Percentiles rank a stretch among this genome's conserved stretches.
phyloP scores from a whole-genome alignment of 2,888 invertebrate species.

The Julus scandinavius region DNA sequence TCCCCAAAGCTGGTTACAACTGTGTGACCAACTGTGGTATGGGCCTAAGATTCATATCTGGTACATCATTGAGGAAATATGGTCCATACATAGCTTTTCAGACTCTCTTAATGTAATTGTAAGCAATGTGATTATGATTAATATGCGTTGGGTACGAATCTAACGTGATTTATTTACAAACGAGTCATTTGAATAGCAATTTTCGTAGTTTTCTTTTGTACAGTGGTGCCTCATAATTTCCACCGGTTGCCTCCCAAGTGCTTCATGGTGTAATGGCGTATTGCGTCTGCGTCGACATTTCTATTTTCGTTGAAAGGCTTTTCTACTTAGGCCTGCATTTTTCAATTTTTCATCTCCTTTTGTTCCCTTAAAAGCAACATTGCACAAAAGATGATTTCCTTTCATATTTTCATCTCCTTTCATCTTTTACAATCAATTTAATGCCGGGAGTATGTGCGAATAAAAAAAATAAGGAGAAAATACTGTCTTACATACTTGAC shows the following conservation, averaged over 20 bases:
- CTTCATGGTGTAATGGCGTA: background rate
- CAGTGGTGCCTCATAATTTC: background rate
- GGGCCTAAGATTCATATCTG: too few relatives aligned
- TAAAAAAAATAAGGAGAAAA: slow-evolving; percentile 19
- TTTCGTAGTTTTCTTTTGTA: background rate
- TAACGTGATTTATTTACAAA: too few relatives aligned
- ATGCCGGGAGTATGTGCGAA: slow-evolving; percentile 15
- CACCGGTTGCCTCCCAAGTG: background rate
- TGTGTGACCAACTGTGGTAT: too few relatives aligned
- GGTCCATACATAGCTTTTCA: too few relatives aligned
- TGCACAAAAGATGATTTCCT: slow-evolving; percentile 27
- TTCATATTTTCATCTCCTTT: slow-evolving; percentile 33
- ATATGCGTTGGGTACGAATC: too few relatives aligned
- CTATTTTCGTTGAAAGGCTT: background rate
- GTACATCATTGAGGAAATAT: too few relatives aligned
- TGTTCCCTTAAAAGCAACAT: slow-evolving; percentile 27
- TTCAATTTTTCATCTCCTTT: slow-evolving; percentile 27
- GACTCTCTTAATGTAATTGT: too few relatives aligned
- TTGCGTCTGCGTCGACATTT: background rate
- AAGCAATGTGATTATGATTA: too few relatives aligned
- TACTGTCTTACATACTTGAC: slow-evolving; percentile 33
- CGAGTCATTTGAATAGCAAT: too few relatives aligned
- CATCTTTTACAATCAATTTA: slow-evolving; percentile 33
- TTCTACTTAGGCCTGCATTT: slow-evolving; percentile 22
- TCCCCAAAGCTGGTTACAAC: too few relatives aligned